Base-by-base conservation (phyloP, 1,140 invertebrate species). In the Calosoma granatense region DNA sequence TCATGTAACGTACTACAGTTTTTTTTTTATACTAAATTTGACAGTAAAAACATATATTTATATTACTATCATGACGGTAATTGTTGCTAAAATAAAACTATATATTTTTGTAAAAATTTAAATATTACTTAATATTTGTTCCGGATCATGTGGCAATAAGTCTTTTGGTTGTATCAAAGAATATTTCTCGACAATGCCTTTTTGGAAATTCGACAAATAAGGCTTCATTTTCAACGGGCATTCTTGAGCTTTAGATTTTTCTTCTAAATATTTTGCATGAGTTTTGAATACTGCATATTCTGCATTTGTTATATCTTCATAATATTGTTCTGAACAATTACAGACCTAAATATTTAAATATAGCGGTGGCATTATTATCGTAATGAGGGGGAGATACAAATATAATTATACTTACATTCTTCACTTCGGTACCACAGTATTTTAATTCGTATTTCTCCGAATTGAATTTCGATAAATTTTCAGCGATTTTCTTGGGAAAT, bases 391-490 rank as follows among this genome's bases (percentile, higher is more conserved):
- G n/a, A 21, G 9, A 22, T 20, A 51, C 1, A 20, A 51, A 14
- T 17, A 20, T 59, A 52, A 19, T 21, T 26, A 55, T 2, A 22
- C 6, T 56, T 39, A 60, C 59, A 23, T 54, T 53, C 12, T 51
- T 17, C 9, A 55, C 51, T 47, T 52, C 43, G 12, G 22, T n/a
- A 22, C 19, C 53, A 23, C n/a, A 55, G 14, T 55, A 11, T 54
- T 55, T 22, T 22, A 53, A 51, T 15, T 55, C 23, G 11, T n/a
- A 22, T 52, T 53, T 54, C 6, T 58, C 58, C n/a, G n/a, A 17
- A 54, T 55, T 51, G 12, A 59, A 60, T 52, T 60, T 55, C 22
- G 22, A 30, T 2, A 57, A 41, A 30, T 62, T 62, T 26, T 56
- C 55, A 20, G 59, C 43, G n/a, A 60, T 51, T 22, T 56, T 36